Conservation (phyloP, 2,888 invertebrate species). For the Muscina levida region DNA sequence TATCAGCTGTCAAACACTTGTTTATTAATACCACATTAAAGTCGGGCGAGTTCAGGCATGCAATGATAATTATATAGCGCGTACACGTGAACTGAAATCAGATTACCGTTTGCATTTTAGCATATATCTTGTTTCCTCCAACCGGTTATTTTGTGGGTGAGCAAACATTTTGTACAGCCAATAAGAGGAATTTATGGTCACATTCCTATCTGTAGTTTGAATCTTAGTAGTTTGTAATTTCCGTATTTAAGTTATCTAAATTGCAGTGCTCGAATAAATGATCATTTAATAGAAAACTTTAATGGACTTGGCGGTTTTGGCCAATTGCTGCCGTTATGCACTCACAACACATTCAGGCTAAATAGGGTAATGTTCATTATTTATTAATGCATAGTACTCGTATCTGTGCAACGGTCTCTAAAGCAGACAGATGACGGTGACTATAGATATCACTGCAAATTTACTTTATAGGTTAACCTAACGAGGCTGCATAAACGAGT, state of each 20-base stretch:
- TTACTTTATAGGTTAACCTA: too few relatives aligned
- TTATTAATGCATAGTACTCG: too few relatives aligned
- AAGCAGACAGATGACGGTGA: too few relatives aligned
- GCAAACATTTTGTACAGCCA: neutral
- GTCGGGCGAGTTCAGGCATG: conserved; percentile 38
- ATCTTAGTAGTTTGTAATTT: neutral
- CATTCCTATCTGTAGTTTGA: neutral
- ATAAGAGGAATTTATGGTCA: neutral
- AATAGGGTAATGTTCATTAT: too few relatives aligned
- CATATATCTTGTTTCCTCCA: conserved; percentile 1
- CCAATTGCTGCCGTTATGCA: neutral
- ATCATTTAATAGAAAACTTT: conserved; percentile 5
- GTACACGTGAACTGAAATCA: neutral
- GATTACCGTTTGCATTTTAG: conserved; percentile 9
- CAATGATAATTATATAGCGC: conserved; percentile 52
- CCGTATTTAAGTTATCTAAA: conserved; percentile 4
- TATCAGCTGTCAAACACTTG: conserved; percentile 53
- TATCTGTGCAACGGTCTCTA: too few relatives aligned
- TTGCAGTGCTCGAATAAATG: neutral
- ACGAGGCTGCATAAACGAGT: too few relatives aligned
- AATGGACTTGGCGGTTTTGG: neutral
- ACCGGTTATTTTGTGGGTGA: neutral
- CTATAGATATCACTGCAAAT: too few relatives aligned
- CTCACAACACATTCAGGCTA: neutral
- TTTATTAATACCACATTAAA: conserved; percentile 46